A percentile compares a stretch with the other conserved stretches of the same genome.
These are phyloP conservation scores for Microtus oregoni DNA, from an alignment of 2,113 vertebrate genomes.

Conservation along the genomic window DNA sequence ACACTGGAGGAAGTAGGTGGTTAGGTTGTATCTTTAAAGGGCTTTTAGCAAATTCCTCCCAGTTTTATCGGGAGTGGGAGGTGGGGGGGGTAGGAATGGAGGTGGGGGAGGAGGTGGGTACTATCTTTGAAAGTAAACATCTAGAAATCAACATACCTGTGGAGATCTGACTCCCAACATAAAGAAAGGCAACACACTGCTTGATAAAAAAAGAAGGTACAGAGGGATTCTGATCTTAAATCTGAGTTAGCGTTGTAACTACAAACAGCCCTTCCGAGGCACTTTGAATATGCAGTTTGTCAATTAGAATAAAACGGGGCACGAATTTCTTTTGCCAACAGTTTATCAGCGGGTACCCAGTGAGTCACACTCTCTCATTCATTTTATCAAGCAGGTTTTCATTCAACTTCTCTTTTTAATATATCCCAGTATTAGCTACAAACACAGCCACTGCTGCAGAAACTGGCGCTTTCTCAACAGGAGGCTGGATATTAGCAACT, in stretches of 20 bases:
- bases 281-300: conserved; percentile 24
- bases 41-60: neutral
- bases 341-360: neutral
- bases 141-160: neutral
- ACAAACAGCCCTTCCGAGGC: neutral
- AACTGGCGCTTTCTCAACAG: conserved; percentile 60
- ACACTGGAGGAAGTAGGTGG: neutral
- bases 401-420: neutral
- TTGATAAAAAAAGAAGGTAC: conserved; percentile 20
- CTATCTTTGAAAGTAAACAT: conserved; percentile 6
- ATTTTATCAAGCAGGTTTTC: conserved; percentile 21
- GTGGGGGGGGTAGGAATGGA: rapidly evolving
- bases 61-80: neutral
- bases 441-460: conserved; percentile 30
- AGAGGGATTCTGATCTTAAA: neutral
- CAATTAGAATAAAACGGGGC: neutral
- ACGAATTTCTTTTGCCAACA: neutral
- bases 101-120: neutral
- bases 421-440: neutral
- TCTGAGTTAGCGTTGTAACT: conserved; percentile 18
- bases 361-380: neutral
- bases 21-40: neutral
- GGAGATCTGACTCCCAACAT: neutral
- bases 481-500: conserved; percentile 17
- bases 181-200: neutral